Evolutionary conservation across 2,113 vertebrate genomes (phyloP).

Genomic region (Phrynosoma blainvillii): DNA sequence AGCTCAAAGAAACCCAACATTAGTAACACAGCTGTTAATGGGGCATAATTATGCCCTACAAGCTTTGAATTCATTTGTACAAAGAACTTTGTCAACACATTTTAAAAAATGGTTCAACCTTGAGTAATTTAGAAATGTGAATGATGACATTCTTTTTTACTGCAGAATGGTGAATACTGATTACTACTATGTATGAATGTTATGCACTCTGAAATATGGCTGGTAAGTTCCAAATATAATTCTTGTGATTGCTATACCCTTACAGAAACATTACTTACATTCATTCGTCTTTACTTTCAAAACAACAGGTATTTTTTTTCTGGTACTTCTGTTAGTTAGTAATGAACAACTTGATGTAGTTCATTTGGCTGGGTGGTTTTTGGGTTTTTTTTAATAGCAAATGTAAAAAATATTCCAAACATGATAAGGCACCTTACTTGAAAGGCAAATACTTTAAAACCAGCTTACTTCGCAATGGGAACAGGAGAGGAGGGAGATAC

Average conservation of each 20-base stretch:
- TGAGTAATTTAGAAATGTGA: neutral
- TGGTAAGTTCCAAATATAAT: neutral
- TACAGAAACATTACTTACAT: neutral
- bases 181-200: neutral
- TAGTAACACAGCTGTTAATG: conserved; percentile 27
- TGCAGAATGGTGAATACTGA: neutral
- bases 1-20: neutral
- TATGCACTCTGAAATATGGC: neutral
- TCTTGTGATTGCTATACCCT: neutral
- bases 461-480: neutral
- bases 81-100: neutral
- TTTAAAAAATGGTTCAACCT: neutral
- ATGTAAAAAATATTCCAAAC: neutral
- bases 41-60: neutral
- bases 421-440: neutral
- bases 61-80: neutral
- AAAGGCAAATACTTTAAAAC: neutral
- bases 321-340: neutral
- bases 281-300: neutral
- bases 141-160: neutral
- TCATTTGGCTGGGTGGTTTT: too few relatives aligned
- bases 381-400: neutral
- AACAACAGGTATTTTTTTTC: neutral
- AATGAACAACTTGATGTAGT: neutral
- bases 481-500: neutral